Conservation (phyloP, 2,797 vertebrate species). For the Oreortyx pictus region DNA sequence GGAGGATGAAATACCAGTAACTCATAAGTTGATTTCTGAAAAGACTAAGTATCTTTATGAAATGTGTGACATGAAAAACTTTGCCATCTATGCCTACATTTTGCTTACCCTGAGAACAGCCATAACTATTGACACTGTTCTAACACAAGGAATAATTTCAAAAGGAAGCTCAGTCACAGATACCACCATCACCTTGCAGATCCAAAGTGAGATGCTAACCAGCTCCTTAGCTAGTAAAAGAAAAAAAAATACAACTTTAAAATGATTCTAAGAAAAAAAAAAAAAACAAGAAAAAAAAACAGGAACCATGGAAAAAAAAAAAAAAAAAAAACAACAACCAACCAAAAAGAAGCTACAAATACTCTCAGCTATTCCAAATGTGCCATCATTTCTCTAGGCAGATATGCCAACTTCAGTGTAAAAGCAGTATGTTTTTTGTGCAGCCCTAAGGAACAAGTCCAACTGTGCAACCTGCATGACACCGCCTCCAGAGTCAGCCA, state of each 20-base stretch:
- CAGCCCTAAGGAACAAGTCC: not conserved
- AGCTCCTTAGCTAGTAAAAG: not conserved
- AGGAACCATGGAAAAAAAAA: not conserved
- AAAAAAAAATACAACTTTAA: not conserved
- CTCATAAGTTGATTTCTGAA: not conserved
- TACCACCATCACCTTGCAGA: not conserved
- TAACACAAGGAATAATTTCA: not conserved
- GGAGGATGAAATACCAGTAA: not conserved
- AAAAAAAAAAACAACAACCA: not conserved
- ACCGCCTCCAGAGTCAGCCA: not conserved
- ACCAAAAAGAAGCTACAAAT: not conserved
- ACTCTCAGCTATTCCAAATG: not conserved
- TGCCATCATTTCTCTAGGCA: not conserved
- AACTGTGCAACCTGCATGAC: not conserved
- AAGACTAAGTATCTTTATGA: not conserved
- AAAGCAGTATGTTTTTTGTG: not conserved
- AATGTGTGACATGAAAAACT: not conserved
- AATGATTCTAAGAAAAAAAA: not conserved
- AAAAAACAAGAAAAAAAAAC: not conserved
- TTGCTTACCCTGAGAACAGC: not conserved
- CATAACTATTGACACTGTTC: not conserved
- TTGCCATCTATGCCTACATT: not conserved
- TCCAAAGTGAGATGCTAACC: not conserved
- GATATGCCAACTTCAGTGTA: not conserved
- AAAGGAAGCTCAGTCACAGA: not conserved